phyloP scores from a whole-genome alignment of 2,113 vertebrate species.

The Takifugu bimaculatus region DNA sequence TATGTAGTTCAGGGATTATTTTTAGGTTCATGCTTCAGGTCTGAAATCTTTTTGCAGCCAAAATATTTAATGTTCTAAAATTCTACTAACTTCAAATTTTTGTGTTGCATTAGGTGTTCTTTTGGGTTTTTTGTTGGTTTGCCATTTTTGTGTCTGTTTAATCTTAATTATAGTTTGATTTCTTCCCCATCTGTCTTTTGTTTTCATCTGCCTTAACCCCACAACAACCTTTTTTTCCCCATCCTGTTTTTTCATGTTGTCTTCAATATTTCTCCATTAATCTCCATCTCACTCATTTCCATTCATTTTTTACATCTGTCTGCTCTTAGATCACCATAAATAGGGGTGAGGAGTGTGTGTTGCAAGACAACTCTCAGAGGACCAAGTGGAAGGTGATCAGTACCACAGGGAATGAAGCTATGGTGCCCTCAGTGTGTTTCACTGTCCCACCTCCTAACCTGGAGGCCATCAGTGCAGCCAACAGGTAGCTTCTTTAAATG shows the following conservation, averaged over 20 bases:
- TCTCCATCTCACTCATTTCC: not conserved
- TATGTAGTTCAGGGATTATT: not conserved
- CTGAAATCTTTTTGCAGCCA: constrained; percentile 13
- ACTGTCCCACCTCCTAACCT: constrained; percentile 89
- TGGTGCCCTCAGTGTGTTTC: constrained; percentile 98
- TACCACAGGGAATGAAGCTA: constrained; percentile 93
- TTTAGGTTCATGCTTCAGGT: not conserved
- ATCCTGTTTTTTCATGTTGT: not conserved
- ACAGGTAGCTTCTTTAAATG: constrained; percentile 73
- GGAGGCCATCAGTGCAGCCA: constrained; percentile 87
- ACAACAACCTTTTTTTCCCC: no score
- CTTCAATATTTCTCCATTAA: not conserved
- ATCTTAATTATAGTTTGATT: no score
- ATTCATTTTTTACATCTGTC: not conserved
- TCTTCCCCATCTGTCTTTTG: no score
- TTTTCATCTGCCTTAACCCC: no score
- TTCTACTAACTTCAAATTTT: constrained; percentile 51
- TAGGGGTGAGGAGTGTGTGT: constrained; percentile 92
- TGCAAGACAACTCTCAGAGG: constrained; percentile 95
- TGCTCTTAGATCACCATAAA: constrained; percentile 86
- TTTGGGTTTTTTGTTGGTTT: constrained; percentile 34
- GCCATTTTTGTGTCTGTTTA: constrained; percentile 4
- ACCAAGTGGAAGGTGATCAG: constrained; percentile 99
- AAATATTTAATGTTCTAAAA: constrained; percentile 12
- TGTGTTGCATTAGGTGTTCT: constrained; percentile 37